These are phyloP conservation scores for Larimichthys polyactis DNA, from an alignment of 2,113 vertebrate genomes.

Conservation along the genomic window DNA sequence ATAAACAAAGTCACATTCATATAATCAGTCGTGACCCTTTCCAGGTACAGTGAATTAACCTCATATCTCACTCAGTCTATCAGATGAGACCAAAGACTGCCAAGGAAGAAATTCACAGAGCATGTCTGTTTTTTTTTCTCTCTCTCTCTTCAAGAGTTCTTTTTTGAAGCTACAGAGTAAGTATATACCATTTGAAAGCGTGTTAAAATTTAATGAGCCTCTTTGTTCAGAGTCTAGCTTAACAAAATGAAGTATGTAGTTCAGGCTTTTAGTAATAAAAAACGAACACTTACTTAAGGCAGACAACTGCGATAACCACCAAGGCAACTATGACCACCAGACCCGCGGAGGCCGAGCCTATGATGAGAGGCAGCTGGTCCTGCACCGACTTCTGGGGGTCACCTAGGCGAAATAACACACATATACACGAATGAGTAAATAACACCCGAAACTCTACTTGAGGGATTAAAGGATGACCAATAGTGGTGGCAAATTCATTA, in stretches of 20 bases:
- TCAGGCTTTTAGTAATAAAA: slow-evolving; percentile 48
- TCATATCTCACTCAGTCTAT: slow-evolving; percentile 18
- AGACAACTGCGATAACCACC: slow-evolving; percentile 95
- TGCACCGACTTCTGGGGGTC: slow-evolving; percentile 91
- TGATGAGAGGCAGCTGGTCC: slow-evolving; percentile 95
- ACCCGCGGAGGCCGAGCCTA: slow-evolving; percentile 92
- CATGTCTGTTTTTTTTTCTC: background rate
- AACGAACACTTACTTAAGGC: slow-evolving; percentile 91
- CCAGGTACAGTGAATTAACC: slow-evolving; percentile 40
- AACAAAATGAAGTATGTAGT: slow-evolving; percentile 63
- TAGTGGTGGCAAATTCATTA: slow-evolving; percentile 40
- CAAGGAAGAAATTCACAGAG: background rate
- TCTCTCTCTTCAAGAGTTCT: background rate
- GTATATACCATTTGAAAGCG: slow-evolving; percentile 40
- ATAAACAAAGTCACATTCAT: slow-evolving; percentile 66
- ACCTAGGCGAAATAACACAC: slow-evolving; percentile 69
- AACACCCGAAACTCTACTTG: slow-evolving; percentile 18
- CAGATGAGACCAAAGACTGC: slow-evolving; percentile 22
- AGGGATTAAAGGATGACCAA: slow-evolving; percentile 37
- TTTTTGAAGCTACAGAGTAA: slow-evolving; percentile 44
- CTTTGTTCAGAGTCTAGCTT: slow-evolving; percentile 60
- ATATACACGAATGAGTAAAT: slow-evolving; percentile 41
- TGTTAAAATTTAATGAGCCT: slow-evolving; percentile 67
- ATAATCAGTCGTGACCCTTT: slow-evolving; percentile 48
- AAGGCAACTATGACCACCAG: slow-evolving; percentile 94